Percentiles rank a stretch among this genome's conserved stretches.
These are phyloP conservation scores for Tupiocoris notatus DNA, from an alignment of 2,888 invertebrate genomes.

Conservation along the genomic window DNA sequence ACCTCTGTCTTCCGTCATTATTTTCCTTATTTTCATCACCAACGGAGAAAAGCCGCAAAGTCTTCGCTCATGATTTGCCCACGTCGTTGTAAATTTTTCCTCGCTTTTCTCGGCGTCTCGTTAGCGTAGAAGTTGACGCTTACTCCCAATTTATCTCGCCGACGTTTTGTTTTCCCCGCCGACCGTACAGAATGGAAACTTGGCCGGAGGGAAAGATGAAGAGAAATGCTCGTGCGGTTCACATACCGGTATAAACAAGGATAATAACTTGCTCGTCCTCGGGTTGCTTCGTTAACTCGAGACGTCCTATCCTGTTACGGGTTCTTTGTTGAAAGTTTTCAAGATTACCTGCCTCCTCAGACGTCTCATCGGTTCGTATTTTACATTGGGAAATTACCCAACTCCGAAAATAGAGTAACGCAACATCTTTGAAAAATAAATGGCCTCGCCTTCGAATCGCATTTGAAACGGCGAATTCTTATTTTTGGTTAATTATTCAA, in stretches of 20 bases:
- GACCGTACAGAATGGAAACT: too few relatives aligned
- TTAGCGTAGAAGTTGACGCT: background rate
- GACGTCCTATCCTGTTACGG: background rate
- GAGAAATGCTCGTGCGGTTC: background rate
- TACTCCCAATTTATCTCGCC: background rate
- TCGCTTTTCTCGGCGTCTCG: background rate
- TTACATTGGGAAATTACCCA: too few relatives aligned
- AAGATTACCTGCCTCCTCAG: background rate
- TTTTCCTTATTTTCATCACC: too few relatives aligned
- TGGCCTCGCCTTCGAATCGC: too few relatives aligned
- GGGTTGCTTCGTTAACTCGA: background rate
- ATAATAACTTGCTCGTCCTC: background rate
- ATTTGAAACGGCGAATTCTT: too few relatives aligned
- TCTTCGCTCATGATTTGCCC: background rate
- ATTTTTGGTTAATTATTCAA: too few relatives aligned
- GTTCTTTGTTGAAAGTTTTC: background rate
- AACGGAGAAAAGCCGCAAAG: too few relatives aligned
- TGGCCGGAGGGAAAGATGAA: background rate
- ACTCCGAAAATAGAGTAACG: too few relatives aligned
- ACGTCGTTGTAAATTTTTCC: background rate
- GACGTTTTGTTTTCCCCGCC: background rate
- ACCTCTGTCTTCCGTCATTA: background rate
- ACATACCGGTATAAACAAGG: background rate
- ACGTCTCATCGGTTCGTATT: too few relatives aligned
- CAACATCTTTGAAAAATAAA: too few relatives aligned